Conservation (phyloP, 2,113 vertebrate genomes). For the Ailurus styani region DNA sequence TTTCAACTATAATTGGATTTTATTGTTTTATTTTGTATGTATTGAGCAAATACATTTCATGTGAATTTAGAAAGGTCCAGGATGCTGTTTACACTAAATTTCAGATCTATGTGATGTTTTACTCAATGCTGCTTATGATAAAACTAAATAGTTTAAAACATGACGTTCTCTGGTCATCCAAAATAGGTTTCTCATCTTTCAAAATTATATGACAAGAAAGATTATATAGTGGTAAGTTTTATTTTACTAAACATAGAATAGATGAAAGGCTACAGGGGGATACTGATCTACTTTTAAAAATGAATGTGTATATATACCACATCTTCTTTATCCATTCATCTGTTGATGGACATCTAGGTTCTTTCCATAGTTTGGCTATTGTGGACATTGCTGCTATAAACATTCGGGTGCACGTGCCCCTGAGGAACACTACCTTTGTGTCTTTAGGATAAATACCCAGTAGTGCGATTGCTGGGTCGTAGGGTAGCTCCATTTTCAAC, state of each 20-base stretch:
- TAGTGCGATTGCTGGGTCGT: no score
- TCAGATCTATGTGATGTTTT: neutral
- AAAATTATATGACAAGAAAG: neutral
- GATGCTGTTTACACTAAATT: neutral
- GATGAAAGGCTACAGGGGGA: neutral
- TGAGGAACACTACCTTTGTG: no score
- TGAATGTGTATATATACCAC: no score
- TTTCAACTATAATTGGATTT: neutral
- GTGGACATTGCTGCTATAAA: no score
- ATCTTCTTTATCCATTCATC: no score
- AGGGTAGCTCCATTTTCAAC: no score
- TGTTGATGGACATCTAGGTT: no score
- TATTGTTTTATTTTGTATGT: neutral
- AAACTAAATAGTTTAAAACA: conserved; percentile 12
- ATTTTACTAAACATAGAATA: neutral
- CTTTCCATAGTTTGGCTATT: no score
- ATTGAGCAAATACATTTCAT: neutral
- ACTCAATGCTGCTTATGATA: neutral
- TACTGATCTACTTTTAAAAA: neutral
- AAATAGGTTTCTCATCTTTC: neutral
- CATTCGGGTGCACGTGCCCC: no score
- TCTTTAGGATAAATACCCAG: no score
- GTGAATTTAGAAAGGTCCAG: neutral
- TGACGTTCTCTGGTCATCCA: neutral
- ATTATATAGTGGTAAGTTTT: neutral